Percentiles rank a stretch among this genome's conserved stretches.
phyloP scores from a whole-genome alignment of 2,797 vertebrate genomes.

The Phrynocephalus guinanensis region DNA sequence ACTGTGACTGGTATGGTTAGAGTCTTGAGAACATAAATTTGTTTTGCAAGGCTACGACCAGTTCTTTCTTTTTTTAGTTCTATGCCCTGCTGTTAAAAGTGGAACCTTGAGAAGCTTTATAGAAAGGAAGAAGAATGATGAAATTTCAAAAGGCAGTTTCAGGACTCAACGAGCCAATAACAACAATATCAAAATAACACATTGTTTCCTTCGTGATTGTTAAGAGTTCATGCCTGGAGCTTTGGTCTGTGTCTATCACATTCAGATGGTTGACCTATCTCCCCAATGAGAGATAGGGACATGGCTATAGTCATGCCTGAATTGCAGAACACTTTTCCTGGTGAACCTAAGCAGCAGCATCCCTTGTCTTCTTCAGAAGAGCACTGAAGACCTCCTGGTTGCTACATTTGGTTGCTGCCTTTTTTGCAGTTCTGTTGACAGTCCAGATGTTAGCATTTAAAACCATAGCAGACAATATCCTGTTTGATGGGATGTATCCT shows the following conservation, averaged over 20 bases:
- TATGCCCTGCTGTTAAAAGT: background rate
- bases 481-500: no score
- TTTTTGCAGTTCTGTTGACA: background rate
- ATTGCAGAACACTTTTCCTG: background rate
- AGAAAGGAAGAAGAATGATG: background rate
- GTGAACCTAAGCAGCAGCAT: background rate
- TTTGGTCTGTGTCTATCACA: background rate
- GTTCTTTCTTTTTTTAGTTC: background rate
- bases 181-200: background rate
- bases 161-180: background rate
- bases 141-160: conserved; percentile 25
- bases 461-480: no score
- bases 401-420: background rate
- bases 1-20: background rate
- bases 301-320: background rate
- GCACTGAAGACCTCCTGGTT: background rate
- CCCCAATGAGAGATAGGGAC: background rate
- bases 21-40: background rate
- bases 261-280: background rate
- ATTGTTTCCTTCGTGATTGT: background rate
- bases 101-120: background rate
- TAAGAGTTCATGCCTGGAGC: background rate
- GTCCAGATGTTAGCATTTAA: background rate
- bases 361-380: background rate
- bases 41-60: background rate